Percentiles rank a stretch among this genome's conserved stretches.
Conservation (phyloP, 2,113 vertebrate genomes). For the Pristiophorus japonicus region DNA sequence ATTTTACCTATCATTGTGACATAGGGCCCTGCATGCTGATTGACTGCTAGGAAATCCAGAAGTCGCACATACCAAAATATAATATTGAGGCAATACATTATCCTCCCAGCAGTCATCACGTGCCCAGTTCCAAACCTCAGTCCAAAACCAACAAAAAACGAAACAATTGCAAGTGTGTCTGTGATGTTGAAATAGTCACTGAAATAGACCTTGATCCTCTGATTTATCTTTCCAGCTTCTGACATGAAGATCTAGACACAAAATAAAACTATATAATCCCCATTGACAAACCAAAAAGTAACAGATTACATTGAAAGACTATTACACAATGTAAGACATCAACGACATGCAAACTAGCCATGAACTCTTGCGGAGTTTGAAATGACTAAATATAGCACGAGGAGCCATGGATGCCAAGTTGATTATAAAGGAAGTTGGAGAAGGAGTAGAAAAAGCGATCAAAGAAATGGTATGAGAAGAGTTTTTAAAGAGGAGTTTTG, state of each 20-base stretch:
- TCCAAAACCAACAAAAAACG: conserved; percentile 88
- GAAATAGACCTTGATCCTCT: conserved; percentile 98
- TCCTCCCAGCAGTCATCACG: conserved; percentile 73
- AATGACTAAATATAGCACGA: background rate
- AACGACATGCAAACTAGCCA: too few relatives aligned
- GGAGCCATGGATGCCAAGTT: background rate
- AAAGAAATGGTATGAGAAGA: background rate
- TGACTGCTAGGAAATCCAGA: conserved; percentile 91
- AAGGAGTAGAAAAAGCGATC: background rate
- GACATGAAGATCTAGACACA: conserved; percentile 89
- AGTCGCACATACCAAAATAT: conserved; percentile 99
- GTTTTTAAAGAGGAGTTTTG: background rate
- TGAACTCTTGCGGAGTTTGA: background rate
- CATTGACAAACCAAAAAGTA: background rate
- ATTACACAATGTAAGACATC: background rate
- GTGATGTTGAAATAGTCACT: conserved; percentile 92
- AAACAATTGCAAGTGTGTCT: conserved; percentile 86
- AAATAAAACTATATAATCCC: background rate
- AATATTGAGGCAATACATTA: conserved; percentile 93
- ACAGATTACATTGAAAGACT: background rate
- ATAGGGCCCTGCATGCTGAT: conserved; percentile 95
- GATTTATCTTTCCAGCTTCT: conserved; percentile 92
- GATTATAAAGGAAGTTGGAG: background rate
- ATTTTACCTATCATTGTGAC: conserved; percentile 99
- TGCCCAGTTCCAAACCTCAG: conserved; percentile 72